phyloP scores from a whole-genome alignment of 2,797 vertebrate genomes.

The Rallus crepitans region DNA sequence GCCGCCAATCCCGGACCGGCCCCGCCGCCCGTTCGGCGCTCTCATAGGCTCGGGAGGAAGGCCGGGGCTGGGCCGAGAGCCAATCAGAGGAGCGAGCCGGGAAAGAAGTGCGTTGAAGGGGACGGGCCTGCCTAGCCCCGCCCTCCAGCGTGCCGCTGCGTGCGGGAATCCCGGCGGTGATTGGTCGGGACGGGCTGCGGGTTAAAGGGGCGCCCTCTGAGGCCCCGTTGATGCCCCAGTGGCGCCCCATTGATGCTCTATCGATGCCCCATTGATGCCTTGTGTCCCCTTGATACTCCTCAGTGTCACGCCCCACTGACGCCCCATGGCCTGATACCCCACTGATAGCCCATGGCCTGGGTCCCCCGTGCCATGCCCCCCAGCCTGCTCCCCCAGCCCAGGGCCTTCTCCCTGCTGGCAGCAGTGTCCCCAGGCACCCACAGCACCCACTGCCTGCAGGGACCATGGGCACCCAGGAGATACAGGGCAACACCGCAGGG shows the following conservation, averaged over 20 bases:
- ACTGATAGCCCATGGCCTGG: fast-evolving
- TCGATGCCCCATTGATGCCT: fast-evolving
- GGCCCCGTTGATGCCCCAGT: too few relatives aligned
- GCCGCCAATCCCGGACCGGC: not conserved
- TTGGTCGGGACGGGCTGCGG: not conserved
- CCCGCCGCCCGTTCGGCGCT: fast-evolving
- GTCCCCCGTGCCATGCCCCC: not conserved
- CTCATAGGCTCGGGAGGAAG: not conserved
- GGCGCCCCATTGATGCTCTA: fast-evolving
- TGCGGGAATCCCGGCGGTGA: constrained; percentile 50
- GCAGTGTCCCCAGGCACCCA: not conserved
- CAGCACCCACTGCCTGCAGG: fast-evolving
- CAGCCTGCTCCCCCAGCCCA: not conserved
- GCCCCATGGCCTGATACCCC: not conserved
- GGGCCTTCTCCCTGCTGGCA: fast-evolving
- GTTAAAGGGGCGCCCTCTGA: too few relatives aligned
- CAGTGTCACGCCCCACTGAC: too few relatives aligned
- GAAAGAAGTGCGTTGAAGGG: not conserved
- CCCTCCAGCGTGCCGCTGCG: not conserved
- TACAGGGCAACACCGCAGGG: fast-evolving
- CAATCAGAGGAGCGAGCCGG: not conserved
- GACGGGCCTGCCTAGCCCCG: fast-evolving
- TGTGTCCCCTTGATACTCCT: not conserved
- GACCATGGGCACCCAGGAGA: not conserved
- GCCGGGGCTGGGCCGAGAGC: fast-evolving